These are phyloP conservation scores for Cephus cinctus DNA, from an alignment of 1,140 invertebrate genomes.

Conservation along the genomic window DNA sequence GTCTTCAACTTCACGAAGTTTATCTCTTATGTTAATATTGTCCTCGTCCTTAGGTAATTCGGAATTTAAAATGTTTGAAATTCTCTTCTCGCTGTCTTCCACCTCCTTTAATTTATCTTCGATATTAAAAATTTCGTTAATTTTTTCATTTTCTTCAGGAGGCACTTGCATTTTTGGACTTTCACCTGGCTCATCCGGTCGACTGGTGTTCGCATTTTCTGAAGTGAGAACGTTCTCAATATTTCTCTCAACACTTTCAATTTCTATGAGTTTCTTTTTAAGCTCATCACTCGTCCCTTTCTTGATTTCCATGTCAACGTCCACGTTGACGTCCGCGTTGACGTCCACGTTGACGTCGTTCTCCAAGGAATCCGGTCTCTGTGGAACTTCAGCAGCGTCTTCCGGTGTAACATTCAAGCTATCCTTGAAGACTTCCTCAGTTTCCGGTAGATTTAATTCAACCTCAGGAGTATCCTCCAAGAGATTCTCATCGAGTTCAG, in stretches of 20 bases:
- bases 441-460: background rate
- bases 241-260: too few species aligned
- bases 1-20: slow-evolving; percentile 14
- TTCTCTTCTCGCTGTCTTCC: slow-evolving; percentile 28
- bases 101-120: slow-evolving; percentile 36
- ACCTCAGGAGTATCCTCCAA: background rate
- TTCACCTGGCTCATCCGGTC: too few species aligned
- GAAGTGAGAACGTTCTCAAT: too few species aligned
- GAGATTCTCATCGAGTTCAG: slow-evolving; percentile 5
- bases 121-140: slow-evolving; percentile 3
- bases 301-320: background rate
- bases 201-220: too few species aligned
- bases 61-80: slow-evolving; percentile 27
- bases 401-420: slow-evolving; percentile 39
- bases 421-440: slow-evolving; percentile 32
- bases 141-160: too few species aligned
- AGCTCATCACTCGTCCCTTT: background rate
- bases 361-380: slow-evolving; percentile 33
- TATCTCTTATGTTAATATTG: slow-evolving; percentile 3
- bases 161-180: background rate
- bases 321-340: background rate
- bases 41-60: background rate
- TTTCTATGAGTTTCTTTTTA: background rate
- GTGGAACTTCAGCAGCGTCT: slow-evolving; percentile 3
- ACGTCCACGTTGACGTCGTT: background rate